A percentile compares a stretch with the other conserved stretches of the same genome.
Conservation (phyloP, 2,888 invertebrate genomes). For the Cephus pulcher region DNA sequence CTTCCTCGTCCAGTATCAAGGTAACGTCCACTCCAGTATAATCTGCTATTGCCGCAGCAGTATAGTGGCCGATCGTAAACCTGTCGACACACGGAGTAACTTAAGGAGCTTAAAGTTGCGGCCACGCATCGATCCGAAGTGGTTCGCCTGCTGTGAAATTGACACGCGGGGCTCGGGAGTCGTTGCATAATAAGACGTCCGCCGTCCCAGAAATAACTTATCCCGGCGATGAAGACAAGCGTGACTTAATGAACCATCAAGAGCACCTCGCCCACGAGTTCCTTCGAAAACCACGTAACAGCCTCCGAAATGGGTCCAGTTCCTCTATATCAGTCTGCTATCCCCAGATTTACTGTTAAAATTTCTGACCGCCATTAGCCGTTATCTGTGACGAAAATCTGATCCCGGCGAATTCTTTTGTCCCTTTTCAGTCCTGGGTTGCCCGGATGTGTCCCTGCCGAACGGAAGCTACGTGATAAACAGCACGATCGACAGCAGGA, state of each 20-base stretch:
- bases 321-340: neutral
- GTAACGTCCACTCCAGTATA: slow-evolving; percentile 30
- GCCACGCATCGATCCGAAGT: neutral
- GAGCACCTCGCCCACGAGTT: neutral
- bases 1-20: slow-evolving; percentile 61
- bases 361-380: neutral
- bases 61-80: neutral
- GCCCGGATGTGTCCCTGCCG: slow-evolving; percentile 75
- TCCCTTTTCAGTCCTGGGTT: slow-evolving; percentile 72
- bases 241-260: neutral
- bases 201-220: neutral
- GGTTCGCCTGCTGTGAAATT: neutral
- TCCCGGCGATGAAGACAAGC: slow-evolving; percentile 1
- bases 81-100: neutral
- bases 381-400: neutral
- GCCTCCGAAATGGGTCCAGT: neutral
- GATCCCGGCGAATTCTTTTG: neutral
- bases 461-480: slow-evolving; percentile 77
- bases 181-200: neutral
- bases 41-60: neutral
- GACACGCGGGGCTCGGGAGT: neutral
- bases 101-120: neutral
- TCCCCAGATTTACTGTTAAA: neutral
- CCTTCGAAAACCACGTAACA: neutral
- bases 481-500: slow-evolving; percentile 74